These are phyloP conservation scores for Platycnemis pennipes DNA, from an alignment of 2,888 invertebrate genomes.

Conservation along the genomic window DNA sequence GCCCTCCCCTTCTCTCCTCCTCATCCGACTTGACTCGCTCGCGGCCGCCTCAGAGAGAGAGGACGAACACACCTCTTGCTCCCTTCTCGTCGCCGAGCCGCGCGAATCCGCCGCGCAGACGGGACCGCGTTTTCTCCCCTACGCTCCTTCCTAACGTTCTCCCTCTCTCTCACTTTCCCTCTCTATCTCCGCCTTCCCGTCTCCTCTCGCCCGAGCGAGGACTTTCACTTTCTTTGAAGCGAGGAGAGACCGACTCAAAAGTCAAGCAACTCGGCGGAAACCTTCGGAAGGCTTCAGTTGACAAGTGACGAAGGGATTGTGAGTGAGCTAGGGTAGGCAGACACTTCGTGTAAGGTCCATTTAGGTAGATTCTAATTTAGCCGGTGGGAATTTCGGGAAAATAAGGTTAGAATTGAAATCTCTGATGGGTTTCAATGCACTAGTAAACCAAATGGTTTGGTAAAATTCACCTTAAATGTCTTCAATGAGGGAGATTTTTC, in stretches of 20 bases:
- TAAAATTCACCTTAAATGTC: too few species aligned
- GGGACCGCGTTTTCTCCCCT: slow-evolving; percentile 24
- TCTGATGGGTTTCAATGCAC: too few species aligned
- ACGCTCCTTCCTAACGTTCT: background rate
- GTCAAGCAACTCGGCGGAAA: too few species aligned
- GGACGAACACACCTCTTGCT: slow-evolving; percentile 36
- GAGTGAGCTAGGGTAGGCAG: too few species aligned
- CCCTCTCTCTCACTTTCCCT: background rate
- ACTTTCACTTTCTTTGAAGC: background rate
- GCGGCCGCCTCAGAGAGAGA: background rate
- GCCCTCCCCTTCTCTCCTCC: background rate
- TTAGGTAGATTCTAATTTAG: too few species aligned
- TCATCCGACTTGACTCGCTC: background rate
- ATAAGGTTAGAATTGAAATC: too few species aligned
- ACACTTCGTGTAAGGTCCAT: too few species aligned
- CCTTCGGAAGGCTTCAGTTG: too few species aligned
- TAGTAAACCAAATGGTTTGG: too few species aligned
- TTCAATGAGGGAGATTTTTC: too few species aligned
- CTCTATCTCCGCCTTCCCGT: background rate
- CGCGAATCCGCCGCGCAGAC: slow-evolving; percentile 47
- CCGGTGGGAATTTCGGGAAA: too few species aligned
- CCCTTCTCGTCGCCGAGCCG: slow-evolving; percentile 30
- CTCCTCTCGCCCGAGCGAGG: background rate
- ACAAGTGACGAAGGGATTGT: too few species aligned
- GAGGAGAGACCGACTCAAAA: background rate